phyloP scores from a whole-genome alignment of 2,888 invertebrate species.

The Anodontia alba region DNA sequence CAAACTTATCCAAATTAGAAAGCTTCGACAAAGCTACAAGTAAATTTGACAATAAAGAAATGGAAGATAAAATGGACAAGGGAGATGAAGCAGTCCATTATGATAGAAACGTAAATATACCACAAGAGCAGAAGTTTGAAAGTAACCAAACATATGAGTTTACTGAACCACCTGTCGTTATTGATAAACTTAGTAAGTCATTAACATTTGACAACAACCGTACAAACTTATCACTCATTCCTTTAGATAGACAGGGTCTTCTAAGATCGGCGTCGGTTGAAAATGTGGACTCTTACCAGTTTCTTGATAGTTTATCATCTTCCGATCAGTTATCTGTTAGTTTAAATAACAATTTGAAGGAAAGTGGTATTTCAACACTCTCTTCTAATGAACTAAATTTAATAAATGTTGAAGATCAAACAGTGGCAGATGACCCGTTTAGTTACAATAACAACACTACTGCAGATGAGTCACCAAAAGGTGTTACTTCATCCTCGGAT shows the following conservation, averaged over 20 bases:
- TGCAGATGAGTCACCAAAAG: not conserved
- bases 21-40: constrained; percentile 2
- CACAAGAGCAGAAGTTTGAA: too few species aligned
- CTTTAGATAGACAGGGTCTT: not conserved
- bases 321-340: not conserved
- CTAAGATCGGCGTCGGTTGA: not conserved
- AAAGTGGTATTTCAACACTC: constrained; percentile 4
- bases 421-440: not conserved
- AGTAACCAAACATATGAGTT: not conserved
- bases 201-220: not conserved
- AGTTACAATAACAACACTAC: not conserved
- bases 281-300: not conserved
- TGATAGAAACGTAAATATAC: not conserved
- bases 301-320: not conserved
- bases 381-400: not conserved
- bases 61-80: too few species aligned
- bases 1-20: not conserved
- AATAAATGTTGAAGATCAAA: not conserved
- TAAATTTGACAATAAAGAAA: not conserved
- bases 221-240: not conserved
- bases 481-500: not conserved
- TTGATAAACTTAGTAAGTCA: not conserved
- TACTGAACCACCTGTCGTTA: not conserved
- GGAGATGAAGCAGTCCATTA: too few species aligned
- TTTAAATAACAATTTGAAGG: not conserved